Percentiles rank a stretch among this genome's conserved stretches.
Conservation (phyloP, 2,797 vertebrate species). For the Gallirallus australis region DNA sequence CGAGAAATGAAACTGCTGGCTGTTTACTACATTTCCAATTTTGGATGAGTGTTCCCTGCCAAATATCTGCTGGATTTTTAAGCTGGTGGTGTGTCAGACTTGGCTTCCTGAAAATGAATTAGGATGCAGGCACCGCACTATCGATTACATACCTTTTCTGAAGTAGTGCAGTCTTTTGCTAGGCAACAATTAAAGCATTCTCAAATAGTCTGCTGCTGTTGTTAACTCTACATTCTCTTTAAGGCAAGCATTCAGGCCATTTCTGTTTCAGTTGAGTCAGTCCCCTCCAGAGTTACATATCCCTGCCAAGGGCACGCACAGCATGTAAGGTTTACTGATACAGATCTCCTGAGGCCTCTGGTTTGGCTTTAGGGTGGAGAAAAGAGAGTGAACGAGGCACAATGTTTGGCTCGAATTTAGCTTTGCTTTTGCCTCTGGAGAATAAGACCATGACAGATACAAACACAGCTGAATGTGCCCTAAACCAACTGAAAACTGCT, state of each 20-base stretch:
- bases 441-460: background rate
- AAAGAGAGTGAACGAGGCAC: background rate
- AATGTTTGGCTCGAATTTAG: background rate
- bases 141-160: background rate
- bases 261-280: background rate
- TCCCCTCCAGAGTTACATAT: background rate
- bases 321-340: background rate
- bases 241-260: background rate
- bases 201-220: background rate
- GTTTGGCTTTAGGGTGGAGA: background rate
- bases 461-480: background rate
- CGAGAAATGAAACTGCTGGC: background rate
- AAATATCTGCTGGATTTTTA: background rate
- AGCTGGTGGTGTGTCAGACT: background rate
- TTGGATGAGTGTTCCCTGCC: background rate
- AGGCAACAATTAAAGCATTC: background rate
- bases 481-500: background rate
- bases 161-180: background rate
- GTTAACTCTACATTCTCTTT: background rate
- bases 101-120: background rate
- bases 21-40: background rate
- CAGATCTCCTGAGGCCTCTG: background rate
- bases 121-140: background rate
- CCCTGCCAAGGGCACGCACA: background rate
- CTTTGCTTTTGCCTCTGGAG: constrained; percentile 44